Evolutionary conservation across 2,113 vertebrate species (phyloP).

Genomic region (Madoqua kirkii): DNA sequence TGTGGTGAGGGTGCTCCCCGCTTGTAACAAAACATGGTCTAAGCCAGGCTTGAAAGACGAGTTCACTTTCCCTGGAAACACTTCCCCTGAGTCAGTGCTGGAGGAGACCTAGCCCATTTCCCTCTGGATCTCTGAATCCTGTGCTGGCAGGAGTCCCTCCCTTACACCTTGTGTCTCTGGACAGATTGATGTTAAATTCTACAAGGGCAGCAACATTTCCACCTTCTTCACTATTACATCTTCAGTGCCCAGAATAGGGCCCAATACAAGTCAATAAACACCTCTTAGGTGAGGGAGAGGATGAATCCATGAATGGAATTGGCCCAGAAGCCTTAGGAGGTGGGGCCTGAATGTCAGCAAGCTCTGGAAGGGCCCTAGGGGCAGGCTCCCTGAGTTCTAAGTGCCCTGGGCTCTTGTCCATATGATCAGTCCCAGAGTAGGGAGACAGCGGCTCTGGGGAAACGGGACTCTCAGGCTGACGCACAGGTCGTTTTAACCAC

Average conservation of each 20-base stretch:
- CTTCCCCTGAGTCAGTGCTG: background rate
- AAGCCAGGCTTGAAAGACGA: background rate
- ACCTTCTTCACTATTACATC: background rate
- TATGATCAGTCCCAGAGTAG: rapidly evolving
- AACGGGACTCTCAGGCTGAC: background rate
- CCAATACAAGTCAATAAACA: background rate
- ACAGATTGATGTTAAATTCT: background rate
- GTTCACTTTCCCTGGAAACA: background rate
- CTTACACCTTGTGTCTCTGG: background rate
- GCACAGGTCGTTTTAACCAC: background rate
- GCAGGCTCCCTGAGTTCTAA: background rate
- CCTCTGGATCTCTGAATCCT: background rate
- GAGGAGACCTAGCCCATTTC: background rate
- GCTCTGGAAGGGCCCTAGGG: background rate
- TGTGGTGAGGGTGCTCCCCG: background rate
- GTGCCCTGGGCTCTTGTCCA: background rate
- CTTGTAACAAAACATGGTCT: background rate
- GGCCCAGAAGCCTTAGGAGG: background rate
- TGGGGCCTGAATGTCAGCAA: too few species aligned
- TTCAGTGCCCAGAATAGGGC: background rate
- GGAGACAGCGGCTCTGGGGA: rapidly evolving
- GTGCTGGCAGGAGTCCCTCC: background rate
- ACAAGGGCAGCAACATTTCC: background rate
- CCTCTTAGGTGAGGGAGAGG: background rate
- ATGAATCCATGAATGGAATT: background rate